Evolutionary conservation across 1,140 invertebrate species (phyloP), one percentile per base, ranked within the genome.

Genomic region (Drosophila virilis): DNA sequence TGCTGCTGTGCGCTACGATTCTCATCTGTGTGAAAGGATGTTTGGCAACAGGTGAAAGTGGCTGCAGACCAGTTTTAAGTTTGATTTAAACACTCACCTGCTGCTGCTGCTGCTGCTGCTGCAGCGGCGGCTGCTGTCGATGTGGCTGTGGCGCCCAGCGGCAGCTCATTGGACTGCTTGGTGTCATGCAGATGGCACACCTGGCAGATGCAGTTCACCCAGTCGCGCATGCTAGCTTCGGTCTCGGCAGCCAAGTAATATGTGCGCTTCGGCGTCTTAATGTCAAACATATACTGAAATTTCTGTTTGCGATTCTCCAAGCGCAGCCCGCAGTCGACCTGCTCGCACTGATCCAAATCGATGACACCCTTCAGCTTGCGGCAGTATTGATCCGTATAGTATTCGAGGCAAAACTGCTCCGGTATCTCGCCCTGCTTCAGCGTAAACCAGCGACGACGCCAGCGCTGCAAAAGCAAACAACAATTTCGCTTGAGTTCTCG

Each of bases 331-430:
- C 96, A 96, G 93, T 98, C 97, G 64, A 98, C 98, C 94, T 98
- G 97, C 93, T 98, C 97, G 93, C 98, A 98, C 91, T 98, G 96
- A 94, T 98, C 97, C 76, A 99, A 94, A 94, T 98, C 96, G 70
- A 99, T 98, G 71, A 95, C 95, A 71, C 98, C 98, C 93, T 98
- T 98, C 57, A 97, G 93, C 91, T 97, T 97, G 77, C 95, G 94
- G 90, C 96, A 96, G 78, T 96, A 95, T 85, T 95, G 95, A 92
- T 99, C 97, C 9, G 96, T 96, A 92, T 97, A 99, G 93, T 99
- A 99, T 90, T 98, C 97, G 65, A 99, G 93, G 89, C 97, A 96
- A 94, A 97, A 99, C 93, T 98, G 97, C 59, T 96, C 97, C 57
- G 98, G 98, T 77, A 98, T 94, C 90, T 98, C 96, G 70, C 97